A percentile compares a stretch with the other conserved stretches of the same genome.
Evolutionary conservation across 1,140 invertebrate species (phyloP).

Genomic region (Drosophila obscura): DNA sequence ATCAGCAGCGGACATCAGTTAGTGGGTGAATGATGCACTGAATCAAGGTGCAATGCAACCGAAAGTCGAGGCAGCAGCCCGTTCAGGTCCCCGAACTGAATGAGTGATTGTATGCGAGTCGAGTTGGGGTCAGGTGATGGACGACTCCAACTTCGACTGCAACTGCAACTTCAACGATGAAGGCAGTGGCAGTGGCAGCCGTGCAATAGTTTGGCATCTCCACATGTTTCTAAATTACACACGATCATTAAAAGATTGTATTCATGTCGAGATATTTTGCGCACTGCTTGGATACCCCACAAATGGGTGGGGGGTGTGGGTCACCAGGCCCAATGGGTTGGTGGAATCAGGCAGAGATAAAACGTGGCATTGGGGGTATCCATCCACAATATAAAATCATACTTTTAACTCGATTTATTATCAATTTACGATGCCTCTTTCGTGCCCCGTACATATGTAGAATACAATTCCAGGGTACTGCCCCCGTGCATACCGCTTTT

Average conservation of each 20-base stretch:
- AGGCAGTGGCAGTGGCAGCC: constrained; percentile 11
- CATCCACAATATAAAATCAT: no score
- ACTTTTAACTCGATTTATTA: no score
- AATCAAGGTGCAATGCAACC: constrained; percentile 71
- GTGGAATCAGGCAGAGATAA: no score
- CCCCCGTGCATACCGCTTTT: rapidly evolving
- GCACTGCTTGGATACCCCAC: constrained; percentile 1
- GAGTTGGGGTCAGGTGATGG: constrained; percentile 74
- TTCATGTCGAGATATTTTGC: constrained; percentile 78
- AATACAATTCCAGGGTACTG: constrained; percentile 9
- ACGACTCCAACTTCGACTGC: constrained; percentile 23
- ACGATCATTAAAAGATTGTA: constrained; percentile 82
- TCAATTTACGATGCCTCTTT: no score
- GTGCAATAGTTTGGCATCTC: constrained; percentile 43
- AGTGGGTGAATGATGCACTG: constrained; percentile 74
- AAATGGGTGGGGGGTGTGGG: neutral
- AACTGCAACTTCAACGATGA: no score
- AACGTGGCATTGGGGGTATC: no score
- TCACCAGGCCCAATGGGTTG: no score
- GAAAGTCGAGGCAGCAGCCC: constrained; percentile 59
- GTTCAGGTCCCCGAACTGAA: constrained; percentile 19
- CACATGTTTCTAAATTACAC: constrained; percentile 78
- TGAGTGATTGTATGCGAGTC: constrained; percentile 72
- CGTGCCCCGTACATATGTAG: no score
- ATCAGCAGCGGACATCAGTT: constrained; percentile 54